Conservation (phyloP, 2,113 vertebrate species). For the Empidonax alnorum region DNA sequence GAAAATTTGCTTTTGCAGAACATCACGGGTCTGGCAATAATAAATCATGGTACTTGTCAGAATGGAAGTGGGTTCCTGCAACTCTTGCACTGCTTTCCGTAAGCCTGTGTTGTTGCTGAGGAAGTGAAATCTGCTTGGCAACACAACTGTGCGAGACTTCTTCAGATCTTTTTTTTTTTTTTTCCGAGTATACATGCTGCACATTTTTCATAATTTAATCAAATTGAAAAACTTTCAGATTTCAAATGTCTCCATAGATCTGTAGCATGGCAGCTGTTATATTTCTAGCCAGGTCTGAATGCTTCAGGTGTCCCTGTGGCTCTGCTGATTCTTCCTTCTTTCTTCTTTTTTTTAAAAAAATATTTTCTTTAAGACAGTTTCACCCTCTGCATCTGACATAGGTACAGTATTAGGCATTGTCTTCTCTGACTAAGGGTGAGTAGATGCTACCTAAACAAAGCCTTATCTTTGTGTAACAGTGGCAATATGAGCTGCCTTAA, state of each 20-base stretch:
- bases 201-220: background rate
- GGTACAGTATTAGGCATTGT: background rate
- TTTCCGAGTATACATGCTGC: too few species aligned
- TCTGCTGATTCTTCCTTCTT: background rate
- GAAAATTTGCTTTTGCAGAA: conserved; percentile 16
- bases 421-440: background rate
- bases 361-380: background rate
- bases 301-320: background rate
- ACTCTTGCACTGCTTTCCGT: background rate
- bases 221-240: background rate
- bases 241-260: background rate
- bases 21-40: background rate
- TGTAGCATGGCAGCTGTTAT: rapidly evolving
- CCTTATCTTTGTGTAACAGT: background rate
- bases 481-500: background rate
- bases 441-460: background rate
- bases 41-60: background rate
- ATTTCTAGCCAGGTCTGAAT: background rate
- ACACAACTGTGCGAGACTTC: background rate
- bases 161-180: background rate
- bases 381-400: background rate
- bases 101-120: background rate
- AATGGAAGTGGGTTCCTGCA: background rate
- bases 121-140: conserved; percentile 19
- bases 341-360: background rate